phyloP scores from a whole-genome alignment of 2,797 vertebrate genomes.

The Pyrocephalus nanus region DNA sequence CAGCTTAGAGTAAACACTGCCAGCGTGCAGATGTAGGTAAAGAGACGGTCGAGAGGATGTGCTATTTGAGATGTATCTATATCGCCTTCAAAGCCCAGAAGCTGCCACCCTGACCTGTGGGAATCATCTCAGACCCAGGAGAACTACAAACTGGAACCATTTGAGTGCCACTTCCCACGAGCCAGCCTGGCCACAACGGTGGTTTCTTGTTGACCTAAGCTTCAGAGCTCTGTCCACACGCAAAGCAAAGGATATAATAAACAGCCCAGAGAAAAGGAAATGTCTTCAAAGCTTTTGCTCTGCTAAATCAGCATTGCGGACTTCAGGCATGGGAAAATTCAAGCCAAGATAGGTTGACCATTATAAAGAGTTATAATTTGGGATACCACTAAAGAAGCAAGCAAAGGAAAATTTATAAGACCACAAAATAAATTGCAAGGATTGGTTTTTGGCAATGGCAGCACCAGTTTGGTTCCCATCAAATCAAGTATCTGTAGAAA shows the following conservation, averaged over 20 bases:
- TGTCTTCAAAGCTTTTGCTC: constrained; percentile 49
- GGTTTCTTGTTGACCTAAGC: constrained; percentile 53
- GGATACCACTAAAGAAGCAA: constrained; percentile 51
- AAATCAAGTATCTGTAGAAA: constrained; percentile 35
- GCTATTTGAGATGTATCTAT: background rate
- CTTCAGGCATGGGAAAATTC: constrained; percentile 44
- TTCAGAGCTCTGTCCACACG: background rate
- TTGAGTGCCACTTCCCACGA: constrained; percentile 40
- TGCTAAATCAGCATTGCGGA: constrained; percentile 62
- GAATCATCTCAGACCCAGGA: constrained; percentile 14
- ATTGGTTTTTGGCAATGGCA: background rate
- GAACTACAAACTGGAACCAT: background rate
- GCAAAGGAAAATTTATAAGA: constrained; percentile 26
- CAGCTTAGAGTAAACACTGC: background rate
- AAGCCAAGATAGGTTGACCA: constrained; percentile 38
- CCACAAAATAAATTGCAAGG: constrained; percentile 49
- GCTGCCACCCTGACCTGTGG: background rate
- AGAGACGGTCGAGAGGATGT: background rate
- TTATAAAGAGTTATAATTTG: constrained; percentile 35
- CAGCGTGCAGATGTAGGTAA: background rate
- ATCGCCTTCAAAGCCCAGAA: background rate
- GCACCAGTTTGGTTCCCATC: constrained; percentile 24
- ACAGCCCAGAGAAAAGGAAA: constrained; percentile 45
- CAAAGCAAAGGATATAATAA: constrained; percentile 58
- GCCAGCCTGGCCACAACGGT: background rate